Conservation (phyloP, 2,888 invertebrate genomes). For the Merodon equestris region DNA sequence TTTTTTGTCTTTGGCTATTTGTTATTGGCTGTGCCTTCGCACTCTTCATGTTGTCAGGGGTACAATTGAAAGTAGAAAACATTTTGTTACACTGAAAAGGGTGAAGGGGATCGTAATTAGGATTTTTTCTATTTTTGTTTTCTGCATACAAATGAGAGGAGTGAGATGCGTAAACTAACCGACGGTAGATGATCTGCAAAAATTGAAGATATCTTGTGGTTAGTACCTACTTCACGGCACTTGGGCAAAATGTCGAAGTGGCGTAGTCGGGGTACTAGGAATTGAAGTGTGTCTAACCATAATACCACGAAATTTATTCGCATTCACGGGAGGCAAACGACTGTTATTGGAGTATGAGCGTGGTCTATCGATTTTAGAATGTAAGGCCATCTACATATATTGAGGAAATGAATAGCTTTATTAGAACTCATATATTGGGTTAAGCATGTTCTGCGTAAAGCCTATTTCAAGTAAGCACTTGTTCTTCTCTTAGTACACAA, state of each 20-base stretch:
- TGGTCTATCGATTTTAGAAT: too few relatives aligned
- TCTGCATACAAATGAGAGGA: too few relatives aligned
- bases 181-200: conserved; percentile 38
- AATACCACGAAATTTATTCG: too few relatives aligned
- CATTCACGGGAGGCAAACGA: too few relatives aligned
- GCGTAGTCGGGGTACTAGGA: conserved; percentile 5
- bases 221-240: not conserved
- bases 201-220: conserved; percentile 17
- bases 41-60: not conserved
- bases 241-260: conserved; percentile 21
- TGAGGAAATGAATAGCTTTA: too few relatives aligned
- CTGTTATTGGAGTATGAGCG: too few relatives aligned
- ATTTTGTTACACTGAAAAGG: not conserved
- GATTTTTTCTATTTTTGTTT: conserved; percentile 26
- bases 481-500: too few relatives aligned
- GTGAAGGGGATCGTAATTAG: conserved; percentile 42
- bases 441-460: too few relatives aligned
- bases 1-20: not conserved
- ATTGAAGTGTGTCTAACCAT: too few relatives aligned
- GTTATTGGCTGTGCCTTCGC: conserved; percentile 6
- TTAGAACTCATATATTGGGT: too few relatives aligned
- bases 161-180: not conserved
- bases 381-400: too few relatives aligned
- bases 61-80: conserved; percentile 1
- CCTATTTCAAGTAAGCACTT: too few relatives aligned